A percentile compares a stretch with the other conserved stretches of the same genome.
phyloP scores from a whole-genome alignment of 2,888 invertebrate genomes.

The Nasonovia ribisnigri region DNA sequence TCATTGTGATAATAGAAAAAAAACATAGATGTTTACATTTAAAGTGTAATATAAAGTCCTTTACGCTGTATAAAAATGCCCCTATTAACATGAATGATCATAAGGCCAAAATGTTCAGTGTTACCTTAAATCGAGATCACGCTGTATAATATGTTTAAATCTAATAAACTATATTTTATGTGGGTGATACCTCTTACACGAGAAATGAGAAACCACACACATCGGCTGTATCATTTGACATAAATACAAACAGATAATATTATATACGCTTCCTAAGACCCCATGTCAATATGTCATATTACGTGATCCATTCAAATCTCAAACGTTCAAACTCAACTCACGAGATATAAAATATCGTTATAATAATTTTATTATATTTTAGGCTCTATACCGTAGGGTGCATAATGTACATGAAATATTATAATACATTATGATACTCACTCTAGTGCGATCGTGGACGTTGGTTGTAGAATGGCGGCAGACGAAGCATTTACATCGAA shows the following conservation, averaged over 20 bases:
- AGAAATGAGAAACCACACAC: background rate
- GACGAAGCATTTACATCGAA: background rate
- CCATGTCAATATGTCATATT: background rate
- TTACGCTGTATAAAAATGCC: background rate
- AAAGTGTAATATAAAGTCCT: background rate
- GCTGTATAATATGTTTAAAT: background rate
- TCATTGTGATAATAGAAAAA: no score
- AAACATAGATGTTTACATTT: no score
- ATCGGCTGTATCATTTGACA: background rate
- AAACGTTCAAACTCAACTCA: background rate
- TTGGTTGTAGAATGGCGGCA: background rate
- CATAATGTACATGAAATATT: background rate
- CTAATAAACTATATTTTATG: background rate
- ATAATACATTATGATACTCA: background rate
- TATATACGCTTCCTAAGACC: no score
- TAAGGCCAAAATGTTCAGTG: background rate
- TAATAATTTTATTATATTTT: background rate
- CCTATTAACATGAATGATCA: background rate
- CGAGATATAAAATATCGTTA: background rate
- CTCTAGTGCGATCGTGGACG: background rate
- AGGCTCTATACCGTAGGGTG: background rate
- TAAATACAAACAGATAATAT: no score
- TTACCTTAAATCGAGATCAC: background rate
- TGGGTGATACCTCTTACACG: background rate
- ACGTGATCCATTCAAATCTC: background rate